Base-by-base conservation (phyloP, 2,888 invertebrate genomes). In the Julus scandinavius region DNA sequence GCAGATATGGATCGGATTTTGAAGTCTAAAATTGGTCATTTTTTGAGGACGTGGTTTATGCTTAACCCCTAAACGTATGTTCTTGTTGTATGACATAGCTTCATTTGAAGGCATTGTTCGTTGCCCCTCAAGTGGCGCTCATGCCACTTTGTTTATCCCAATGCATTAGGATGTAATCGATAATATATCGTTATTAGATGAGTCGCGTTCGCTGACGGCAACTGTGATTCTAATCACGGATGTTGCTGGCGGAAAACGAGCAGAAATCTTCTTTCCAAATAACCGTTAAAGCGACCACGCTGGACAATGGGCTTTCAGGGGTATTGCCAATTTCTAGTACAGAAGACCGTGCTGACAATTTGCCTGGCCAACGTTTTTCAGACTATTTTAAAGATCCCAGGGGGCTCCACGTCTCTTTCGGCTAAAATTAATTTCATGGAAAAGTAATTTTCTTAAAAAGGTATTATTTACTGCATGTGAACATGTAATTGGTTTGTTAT, bases 131-230 rank as follows among this genome's bases (percentile, higher is more conserved):
- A 72, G 72, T 72, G 29, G 72, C 72, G 72, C 72, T 72, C 11
- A 9, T 7, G 11, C 29, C 72, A 7, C 72, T 85, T 85, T 85
- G 85, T 85, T 85, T 85, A 85, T 40, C 85, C 20, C 41, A 41
- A 49, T 85, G 85, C 85, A 85, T 85, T 85, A 85, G 85, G 41
- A 6, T 49, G 38, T 85, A 85, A 85, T 85, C 85, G 85, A 85
- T 85, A 85, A 85, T 85, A 49, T 85, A 15, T 85, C 85, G 20
- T 85, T 85, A 85, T 85, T 85, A 85, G 9, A 85, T 20, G 85
- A 85, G 85, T 85, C n/a, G 85, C 85, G 9, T 72, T 85, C 49
- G 85, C 85, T 85, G 85, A 9, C 41, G 41, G 41, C 85, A 20
- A 72, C 85, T 85, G 41, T 85, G 85, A 85, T 85, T 85, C 85